A percentile compares a stretch with the other conserved stretches of the same genome.
These are phyloP conservation scores for Aphyosemion australe DNA, from an alignment of 2,113 vertebrate genomes.

Conservation along the genomic window DNA sequence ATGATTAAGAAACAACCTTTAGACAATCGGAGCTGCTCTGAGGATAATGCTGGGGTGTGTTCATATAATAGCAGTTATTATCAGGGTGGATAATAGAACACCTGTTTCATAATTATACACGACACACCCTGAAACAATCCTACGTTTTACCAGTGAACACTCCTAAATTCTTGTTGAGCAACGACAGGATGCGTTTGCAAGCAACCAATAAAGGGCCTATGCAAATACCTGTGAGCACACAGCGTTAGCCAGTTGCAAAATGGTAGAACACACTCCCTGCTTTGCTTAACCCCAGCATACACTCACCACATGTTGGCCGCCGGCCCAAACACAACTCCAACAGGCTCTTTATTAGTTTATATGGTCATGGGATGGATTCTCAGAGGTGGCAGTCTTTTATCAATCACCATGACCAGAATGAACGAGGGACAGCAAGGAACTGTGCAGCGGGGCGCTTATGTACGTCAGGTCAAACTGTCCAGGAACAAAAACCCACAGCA, in stretches of 20 bases:
- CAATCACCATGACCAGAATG: not conserved
- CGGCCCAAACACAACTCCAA: slow-evolving; percentile 34
- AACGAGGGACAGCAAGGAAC: not conserved
- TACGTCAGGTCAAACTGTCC: too few species aligned
- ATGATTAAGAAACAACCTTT: not conserved
- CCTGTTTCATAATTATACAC: slow-evolving; percentile 7
- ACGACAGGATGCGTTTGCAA: not conserved
- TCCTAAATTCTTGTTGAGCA: slow-evolving; percentile 3
- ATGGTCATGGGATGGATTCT: not conserved
- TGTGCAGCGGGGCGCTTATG: too few species aligned
- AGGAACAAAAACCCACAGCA: too few species aligned
- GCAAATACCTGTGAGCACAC: not conserved
- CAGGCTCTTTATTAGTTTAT: slow-evolving; percentile 46
- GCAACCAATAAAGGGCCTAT: not conserved
- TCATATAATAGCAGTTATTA: not conserved
- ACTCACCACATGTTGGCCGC: slow-evolving; percentile 26
- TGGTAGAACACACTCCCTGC: not conserved
- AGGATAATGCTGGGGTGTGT: not conserved
- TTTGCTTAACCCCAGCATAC: slow-evolving; percentile 42
- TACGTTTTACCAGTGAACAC: too few species aligned
- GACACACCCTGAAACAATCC: not conserved
- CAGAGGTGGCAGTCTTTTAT: slow-evolving; percentile 11
- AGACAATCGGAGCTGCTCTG: slow-evolving; percentile 10
- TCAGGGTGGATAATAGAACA: slow-evolving; percentile 35
- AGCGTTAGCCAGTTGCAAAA: slow-evolving; percentile 5